Conservation (phyloP, 2,113 vertebrate species). For the Notiomystis cincta region DNA sequence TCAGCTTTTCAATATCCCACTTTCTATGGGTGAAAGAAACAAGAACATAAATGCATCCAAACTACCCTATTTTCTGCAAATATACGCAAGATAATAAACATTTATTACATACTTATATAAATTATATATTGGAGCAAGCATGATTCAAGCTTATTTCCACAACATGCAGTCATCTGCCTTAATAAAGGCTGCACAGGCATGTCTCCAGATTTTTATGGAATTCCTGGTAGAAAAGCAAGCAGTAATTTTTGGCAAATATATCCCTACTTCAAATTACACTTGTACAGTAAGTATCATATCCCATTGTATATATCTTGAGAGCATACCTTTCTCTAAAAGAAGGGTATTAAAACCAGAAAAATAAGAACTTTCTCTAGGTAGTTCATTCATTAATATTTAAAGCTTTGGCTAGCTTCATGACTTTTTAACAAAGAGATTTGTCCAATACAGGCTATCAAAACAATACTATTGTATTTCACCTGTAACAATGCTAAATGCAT, state of each 20-base stretch:
- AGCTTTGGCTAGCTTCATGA: background rate
- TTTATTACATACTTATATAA: background rate
- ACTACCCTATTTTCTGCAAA: background rate
- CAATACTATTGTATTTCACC: background rate
- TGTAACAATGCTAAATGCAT: background rate
- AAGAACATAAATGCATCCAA: background rate
- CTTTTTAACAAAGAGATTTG: background rate
- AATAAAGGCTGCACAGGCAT: background rate
- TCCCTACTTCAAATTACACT: background rate
- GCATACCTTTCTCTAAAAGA: background rate
- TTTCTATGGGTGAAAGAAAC: background rate
- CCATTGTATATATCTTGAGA: background rate
- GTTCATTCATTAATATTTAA: background rate
- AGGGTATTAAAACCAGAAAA: background rate
- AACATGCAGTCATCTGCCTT: background rate
- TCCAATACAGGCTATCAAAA: background rate
- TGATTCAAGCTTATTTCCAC: background rate
- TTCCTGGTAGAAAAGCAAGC: background rate
- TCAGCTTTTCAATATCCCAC: background rate
- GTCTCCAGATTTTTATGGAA: background rate
- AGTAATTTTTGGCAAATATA: background rate
- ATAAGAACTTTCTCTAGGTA: background rate
- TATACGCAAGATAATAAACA: background rate
- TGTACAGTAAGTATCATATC: background rate
- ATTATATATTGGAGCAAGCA: background rate